Conservation (phyloP, 2,113 vertebrate species). For the Sorex fumeus region DNA sequence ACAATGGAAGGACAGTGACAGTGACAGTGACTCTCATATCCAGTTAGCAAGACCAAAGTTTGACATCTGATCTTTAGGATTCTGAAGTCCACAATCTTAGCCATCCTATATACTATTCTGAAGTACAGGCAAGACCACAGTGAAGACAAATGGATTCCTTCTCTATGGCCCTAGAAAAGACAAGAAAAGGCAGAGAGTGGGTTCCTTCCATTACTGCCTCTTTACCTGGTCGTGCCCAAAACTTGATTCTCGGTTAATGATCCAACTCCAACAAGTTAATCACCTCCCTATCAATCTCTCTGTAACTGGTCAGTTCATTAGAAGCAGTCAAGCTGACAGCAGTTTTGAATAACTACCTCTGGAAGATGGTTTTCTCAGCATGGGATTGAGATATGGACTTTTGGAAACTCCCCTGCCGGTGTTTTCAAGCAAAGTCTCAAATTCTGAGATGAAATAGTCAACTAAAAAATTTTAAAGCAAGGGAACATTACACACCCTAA, state of each 20-base stretch:
- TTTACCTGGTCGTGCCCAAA: not conserved
- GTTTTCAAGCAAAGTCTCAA: conserved; percentile 61
- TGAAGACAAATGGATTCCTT: not conserved
- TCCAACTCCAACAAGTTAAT: conserved; percentile 12
- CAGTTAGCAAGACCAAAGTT: not conserved
- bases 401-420: not conserved
- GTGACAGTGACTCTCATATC: not conserved
- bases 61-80: not conserved
- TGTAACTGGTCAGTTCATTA: not conserved
- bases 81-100: conserved; percentile 12
- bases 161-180: not conserved
- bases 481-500: not conserved
- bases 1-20: too few species aligned
- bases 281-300: not conserved
- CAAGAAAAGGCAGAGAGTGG: too few species aligned
- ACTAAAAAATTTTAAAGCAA: conserved; percentile 2
- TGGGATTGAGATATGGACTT: not conserved
- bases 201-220: not conserved
- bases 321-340: not conserved
- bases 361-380: conserved; percentile 48
- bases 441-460: not conserved
- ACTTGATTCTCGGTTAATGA: conserved; percentile 33
- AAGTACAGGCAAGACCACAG: not conserved
- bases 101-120: not conserved
- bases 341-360: conserved; percentile 33